Percentiles rank a stretch among this genome's conserved stretches.
Evolutionary conservation across 2,797 vertebrate genomes (phyloP).

Genomic region (Esox lucius): DNA sequence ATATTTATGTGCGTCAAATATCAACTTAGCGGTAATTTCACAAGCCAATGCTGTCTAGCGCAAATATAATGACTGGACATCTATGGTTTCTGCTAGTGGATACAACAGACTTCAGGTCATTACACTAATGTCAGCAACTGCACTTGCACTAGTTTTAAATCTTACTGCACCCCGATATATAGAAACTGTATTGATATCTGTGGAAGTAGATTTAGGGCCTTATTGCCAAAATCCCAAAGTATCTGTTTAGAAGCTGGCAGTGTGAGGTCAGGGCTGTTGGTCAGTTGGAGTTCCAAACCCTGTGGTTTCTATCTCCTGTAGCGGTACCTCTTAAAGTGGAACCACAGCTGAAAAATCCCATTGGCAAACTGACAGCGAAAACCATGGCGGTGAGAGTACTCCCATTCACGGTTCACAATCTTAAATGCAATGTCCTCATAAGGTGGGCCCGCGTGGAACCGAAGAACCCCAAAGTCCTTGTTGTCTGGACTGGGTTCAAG

Average conservation of each 20-base stretch:
- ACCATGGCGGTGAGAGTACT: slow-evolving; percentile 95
- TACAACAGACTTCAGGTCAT: no score
- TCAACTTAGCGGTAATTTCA: no score
- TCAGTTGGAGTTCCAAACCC: neutral
- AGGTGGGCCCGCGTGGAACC: slow-evolving; percentile 93
- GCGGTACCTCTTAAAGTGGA: slow-evolving; percentile 97
- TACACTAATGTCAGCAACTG: no score
- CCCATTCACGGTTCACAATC: slow-evolving; percentile 96
- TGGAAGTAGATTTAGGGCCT: no score
- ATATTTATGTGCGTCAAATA: no score
- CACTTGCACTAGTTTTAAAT: no score
- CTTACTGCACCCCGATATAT: no score
- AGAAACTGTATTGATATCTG: no score
- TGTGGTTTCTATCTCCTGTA: slow-evolving; percentile 81
- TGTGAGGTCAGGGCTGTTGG: slow-evolving; percentile 18
- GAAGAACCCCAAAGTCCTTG: slow-evolving; percentile 93
- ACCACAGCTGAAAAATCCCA: slow-evolving; percentile 98
- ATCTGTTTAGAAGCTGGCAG: neutral
- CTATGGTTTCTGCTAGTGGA: no score
- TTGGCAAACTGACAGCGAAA: slow-evolving; percentile 99
- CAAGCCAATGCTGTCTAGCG: no score
- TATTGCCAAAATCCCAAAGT: no score
- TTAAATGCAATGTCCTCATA: slow-evolving; percentile 99
- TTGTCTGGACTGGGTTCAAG: slow-evolving; percentile 93
- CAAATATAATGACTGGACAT: no score